These are phyloP conservation scores for Sycophila sp. DNA, from an alignment of 1,140 invertebrate species.

Conservation along the genomic window DNA sequence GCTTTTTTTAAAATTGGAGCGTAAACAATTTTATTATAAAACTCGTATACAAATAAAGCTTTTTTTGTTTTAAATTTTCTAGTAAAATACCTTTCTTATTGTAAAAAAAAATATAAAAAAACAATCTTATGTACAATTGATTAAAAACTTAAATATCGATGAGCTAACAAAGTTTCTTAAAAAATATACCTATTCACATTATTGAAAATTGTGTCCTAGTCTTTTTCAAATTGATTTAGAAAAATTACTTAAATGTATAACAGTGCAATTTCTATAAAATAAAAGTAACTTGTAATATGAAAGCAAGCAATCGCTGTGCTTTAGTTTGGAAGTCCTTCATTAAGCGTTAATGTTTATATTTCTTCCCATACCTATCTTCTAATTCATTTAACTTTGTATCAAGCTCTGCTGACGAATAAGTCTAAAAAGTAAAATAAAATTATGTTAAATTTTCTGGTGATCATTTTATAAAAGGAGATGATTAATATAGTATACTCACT, in stretches of 20 bases:
- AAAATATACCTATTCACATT: too few relatives aligned
- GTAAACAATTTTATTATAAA: too few relatives aligned
- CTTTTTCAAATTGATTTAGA: too few relatives aligned
- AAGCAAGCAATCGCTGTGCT: slow-evolving; percentile 15
- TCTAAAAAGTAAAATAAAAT: slow-evolving; percentile 44
- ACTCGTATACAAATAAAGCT: too few relatives aligned
- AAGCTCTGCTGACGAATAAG: slow-evolving; percentile 54
- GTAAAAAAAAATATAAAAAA: too few relatives aligned
- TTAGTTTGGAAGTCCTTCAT: slow-evolving; percentile 1
- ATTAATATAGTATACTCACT: slow-evolving; percentile 38
- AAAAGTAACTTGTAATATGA: not conserved
- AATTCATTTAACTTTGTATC: slow-evolving; percentile 54
- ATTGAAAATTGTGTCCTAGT: too few relatives aligned
- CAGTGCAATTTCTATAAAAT: not conserved
- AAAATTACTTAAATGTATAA: not conserved
- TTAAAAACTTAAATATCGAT: too few relatives aligned
- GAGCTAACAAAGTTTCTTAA: too few relatives aligned
- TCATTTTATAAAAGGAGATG: not conserved
- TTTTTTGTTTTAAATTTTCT: too few relatives aligned
- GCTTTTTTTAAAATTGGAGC: too few relatives aligned
- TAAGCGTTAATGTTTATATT: slow-evolving; percentile 44
- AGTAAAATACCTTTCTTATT: too few relatives aligned
- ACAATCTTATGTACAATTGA: too few relatives aligned
- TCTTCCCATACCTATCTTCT: slow-evolving; percentile 54
- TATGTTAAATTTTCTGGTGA: not conserved